These are phyloP conservation scores for Threskiornis aethiopicus DNA, from an alignment of 2,797 vertebrate species.

Conservation along the genomic window DNA sequence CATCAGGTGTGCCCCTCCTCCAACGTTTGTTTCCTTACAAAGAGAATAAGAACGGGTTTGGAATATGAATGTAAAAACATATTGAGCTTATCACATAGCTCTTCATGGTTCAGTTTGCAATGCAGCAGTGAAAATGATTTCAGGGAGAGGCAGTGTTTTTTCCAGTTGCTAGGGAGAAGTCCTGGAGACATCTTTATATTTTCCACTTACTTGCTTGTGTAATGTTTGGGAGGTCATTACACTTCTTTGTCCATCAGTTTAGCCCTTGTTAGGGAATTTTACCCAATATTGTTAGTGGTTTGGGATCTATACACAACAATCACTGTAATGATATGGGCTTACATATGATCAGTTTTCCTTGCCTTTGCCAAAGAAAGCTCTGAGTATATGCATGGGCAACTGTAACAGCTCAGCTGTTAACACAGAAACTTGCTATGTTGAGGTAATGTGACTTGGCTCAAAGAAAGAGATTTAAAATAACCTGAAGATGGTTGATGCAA, in stretches of 20 bases:
- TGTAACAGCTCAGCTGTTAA: not conserved
- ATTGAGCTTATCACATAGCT: not conserved
- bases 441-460: not conserved
- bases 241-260: not conserved
- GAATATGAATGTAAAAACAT: not conserved
- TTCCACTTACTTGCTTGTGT: not conserved
- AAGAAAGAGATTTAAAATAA: not conserved
- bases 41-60: not conserved
- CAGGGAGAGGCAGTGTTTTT: not conserved
- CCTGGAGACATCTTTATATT: not conserved
- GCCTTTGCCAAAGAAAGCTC: not conserved
- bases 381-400: not conserved
- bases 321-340: not conserved
- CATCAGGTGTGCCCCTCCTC: slow-evolving; percentile 75
- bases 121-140: not conserved
- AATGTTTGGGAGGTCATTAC: not conserved
- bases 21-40: not conserved
- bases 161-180: not conserved
- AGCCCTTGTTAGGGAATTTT: not conserved
- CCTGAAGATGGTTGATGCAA: not conserved
- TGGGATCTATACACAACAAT: not conserved
- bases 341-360: not conserved
- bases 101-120: not conserved
- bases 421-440: not conserved
- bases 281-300: not conserved